Conservation (phyloP, 2,113 vertebrate species). For the Leptobrachium leishanense region DNA sequence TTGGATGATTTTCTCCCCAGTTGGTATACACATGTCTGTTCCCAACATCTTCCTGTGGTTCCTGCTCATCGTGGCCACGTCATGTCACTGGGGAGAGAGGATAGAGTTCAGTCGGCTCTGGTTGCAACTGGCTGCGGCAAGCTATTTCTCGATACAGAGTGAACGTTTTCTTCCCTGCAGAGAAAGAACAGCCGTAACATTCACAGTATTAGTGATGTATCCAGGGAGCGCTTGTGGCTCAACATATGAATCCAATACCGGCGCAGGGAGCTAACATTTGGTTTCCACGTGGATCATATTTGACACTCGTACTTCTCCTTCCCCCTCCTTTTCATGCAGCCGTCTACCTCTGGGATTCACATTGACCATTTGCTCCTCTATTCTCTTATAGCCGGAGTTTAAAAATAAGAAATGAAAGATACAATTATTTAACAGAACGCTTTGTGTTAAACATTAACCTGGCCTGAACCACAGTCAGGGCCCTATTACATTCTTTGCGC, state of each 20-base stretch:
- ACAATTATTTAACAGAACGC: too few relatives aligned
- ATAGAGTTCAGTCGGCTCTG: background rate
- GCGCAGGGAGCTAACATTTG: background rate
- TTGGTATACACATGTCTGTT: background rate
- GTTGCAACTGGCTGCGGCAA: slow-evolving; percentile 27
- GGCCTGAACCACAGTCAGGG: too few relatives aligned
- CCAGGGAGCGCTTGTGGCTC: background rate
- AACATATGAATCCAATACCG: background rate
- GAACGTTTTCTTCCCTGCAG: background rate
- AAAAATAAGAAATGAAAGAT: too few relatives aligned
- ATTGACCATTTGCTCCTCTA: too few relatives aligned
- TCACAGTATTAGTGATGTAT: background rate
- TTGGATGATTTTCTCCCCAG: background rate
- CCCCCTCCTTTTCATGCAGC: too few relatives aligned
- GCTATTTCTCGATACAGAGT: background rate
- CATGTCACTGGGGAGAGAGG: slow-evolving; percentile 1
- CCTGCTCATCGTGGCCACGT: background rate
- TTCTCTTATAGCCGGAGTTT: too few relatives aligned
- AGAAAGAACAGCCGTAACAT: background rate
- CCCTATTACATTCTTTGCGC: too few relatives aligned
- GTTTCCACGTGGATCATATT: too few relatives aligned
- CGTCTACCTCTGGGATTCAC: too few relatives aligned
- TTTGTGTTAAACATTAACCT: too few relatives aligned
- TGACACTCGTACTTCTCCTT: too few relatives aligned
- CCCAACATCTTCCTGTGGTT: slow-evolving; percentile 1